Evolutionary conservation across 2,888 invertebrate species (phyloP), one percentile per base, ranked within the genome.

Genomic region (Stomorhina lunata): DNA sequence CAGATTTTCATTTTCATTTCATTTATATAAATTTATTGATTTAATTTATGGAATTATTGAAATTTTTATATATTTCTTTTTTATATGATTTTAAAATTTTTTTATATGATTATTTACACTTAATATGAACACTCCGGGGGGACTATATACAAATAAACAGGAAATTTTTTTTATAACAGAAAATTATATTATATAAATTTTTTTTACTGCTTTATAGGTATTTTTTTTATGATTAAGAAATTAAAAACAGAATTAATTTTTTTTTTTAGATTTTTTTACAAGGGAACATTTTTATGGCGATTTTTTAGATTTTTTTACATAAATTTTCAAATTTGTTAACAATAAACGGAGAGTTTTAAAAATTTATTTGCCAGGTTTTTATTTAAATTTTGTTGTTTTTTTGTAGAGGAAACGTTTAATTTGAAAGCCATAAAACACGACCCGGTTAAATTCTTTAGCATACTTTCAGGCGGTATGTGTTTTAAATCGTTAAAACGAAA

Each of bases 381-480:
- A n/a, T n/a, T n/a, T n/a, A n/a, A n/a, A n/a, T n/a, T n/a, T n/a
- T n/a, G n/a, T n/a, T n/a, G n/a, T n/a, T n/a, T n/a, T n/a, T n/a
- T n/a, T n/a, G 4, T 9, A 7, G 15, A 40, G 48, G 15, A 34
- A 75, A 66, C 22, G 9, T 25, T 2, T 25, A 43, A 43, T 22
- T 29, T 2, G 40, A 17, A 43, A 4, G 40, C 15, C n/a, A 50
- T n/a, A 68, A 69, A 75, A 68, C 63, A 63, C 69, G 80, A 69
- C 75, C 72, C 77, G 81, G 48, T 81, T 81, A 29, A 27, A 59
- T 25, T 25, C 9, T 32, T 48, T 34, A n/a, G n/a, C n/a, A n/a
- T n/a, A n/a, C n/a, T n/a, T n/a, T n/a, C n/a, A n/a, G n/a, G n/a
- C n/a, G n/a, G n/a, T n/a, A n/a, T n/a, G n/a, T n/a, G n/a, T n/a